Percentiles rank a stretch among this genome's conserved stretches.
phyloP scores from a whole-genome alignment of 2,113 vertebrate species.

The Trachemys scripta region DNA sequence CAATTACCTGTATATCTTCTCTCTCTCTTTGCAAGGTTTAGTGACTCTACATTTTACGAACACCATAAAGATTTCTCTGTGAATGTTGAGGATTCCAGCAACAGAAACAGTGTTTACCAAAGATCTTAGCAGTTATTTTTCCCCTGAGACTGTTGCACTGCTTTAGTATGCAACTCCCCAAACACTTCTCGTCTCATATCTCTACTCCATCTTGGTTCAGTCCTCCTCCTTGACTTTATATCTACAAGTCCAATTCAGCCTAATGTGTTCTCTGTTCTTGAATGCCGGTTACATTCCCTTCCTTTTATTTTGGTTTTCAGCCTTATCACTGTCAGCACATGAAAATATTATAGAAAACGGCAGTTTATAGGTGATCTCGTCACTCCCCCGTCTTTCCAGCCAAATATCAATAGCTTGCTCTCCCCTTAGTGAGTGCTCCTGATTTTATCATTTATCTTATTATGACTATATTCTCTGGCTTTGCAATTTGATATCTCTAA shows the following conservation, averaged over 20 bases:
- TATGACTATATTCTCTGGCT: background rate
- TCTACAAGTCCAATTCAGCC: background rate
- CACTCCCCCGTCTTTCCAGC: background rate
- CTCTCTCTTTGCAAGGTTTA: conserved; percentile 8
- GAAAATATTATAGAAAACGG: background rate
- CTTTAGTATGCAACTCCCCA: background rate
- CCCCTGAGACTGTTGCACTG: background rate
- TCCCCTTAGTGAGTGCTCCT: background rate
- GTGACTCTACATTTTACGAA: background rate
- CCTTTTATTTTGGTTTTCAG: background rate
- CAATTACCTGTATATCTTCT: conserved; percentile 5
- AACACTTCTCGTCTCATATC: background rate
- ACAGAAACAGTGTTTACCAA: background rate
- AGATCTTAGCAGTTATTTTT: background rate
- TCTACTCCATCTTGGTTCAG: background rate
- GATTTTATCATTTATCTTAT: background rate
- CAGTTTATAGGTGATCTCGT: background rate
- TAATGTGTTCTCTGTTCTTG: background rate
- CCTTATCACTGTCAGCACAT: background rate
- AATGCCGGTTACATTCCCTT: background rate
- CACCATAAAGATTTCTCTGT: background rate
- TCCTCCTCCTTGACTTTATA: background rate
- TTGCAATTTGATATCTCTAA: background rate
- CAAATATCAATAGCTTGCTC: background rate
- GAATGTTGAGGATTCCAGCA: background rate